A percentile compares a stretch with the other conserved stretches of the same genome.
These are phyloP conservation scores for Elmis aenea DNA, from an alignment of 2,888 invertebrate species.

Conservation along the genomic window DNA sequence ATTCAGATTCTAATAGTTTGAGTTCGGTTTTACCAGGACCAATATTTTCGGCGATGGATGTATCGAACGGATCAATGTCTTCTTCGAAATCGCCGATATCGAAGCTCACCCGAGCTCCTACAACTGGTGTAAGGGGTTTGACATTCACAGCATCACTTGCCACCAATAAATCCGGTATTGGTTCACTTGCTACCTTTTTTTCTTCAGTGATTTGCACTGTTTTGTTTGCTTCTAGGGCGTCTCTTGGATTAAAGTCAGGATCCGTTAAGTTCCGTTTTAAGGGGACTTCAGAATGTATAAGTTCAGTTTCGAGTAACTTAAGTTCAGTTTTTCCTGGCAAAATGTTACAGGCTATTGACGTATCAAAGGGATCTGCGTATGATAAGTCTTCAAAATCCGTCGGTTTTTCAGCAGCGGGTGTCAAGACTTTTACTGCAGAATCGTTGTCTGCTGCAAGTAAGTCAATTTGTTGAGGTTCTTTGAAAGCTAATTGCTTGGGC, in stretches of 20 bases:
- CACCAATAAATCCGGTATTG: constrained; percentile 34
- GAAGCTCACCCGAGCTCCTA: constrained; percentile 38
- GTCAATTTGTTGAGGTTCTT: constrained; percentile 32
- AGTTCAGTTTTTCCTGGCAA: constrained; percentile 55
- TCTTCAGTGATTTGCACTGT: constrained; percentile 6
- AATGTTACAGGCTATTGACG: constrained; percentile 69
- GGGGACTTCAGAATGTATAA: constrained; percentile 39
- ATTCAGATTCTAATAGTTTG: constrained; percentile 71
- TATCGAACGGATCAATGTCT: constrained; percentile 76
- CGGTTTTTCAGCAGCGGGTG: constrained; percentile 53
- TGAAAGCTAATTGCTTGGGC: constrained; percentile 16
- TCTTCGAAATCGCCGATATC: constrained; percentile 48
- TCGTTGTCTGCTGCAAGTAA: constrained; percentile 53
- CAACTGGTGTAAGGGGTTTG: constrained; percentile 44
- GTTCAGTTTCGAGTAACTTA: constrained; percentile 55
- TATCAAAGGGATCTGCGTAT: constrained; percentile 79
- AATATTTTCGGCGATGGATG: constrained; percentile 69
- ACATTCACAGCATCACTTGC: constrained; percentile 34
- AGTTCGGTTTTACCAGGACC: constrained; percentile 74
- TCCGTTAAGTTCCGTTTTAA: constrained; percentile 26
- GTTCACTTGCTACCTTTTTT: constrained; percentile 8
- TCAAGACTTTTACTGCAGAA: constrained; percentile 66
- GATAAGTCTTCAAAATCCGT: constrained; percentile 43
- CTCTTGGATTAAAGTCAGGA: constrained; percentile 55
- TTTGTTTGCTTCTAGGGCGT: constrained; percentile 32